Evolutionary conservation across 2,797 vertebrate species (phyloP), one percentile per base, ranked within the genome.

Genomic region (Nannoperca australis): DNA sequence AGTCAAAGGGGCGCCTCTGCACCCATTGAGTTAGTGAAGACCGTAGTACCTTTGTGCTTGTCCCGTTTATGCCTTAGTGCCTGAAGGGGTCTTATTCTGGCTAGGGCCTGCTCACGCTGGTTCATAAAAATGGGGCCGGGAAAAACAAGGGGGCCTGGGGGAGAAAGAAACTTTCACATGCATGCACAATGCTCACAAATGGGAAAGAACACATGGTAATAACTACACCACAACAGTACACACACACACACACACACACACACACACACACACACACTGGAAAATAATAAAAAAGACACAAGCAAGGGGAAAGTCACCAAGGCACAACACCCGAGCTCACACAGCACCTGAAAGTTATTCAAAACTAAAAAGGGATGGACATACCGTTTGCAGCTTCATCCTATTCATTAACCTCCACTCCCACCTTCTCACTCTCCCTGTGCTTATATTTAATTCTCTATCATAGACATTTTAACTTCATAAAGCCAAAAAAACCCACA

Each of bases 11-110:
- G 91, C 85, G 94, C 94, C 93, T 88, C 94, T 91, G 92, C 90
- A 94, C 96, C 96, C 96, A 79, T 87, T 95, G 95, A 94, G 94
- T 94, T 94, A 94, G 96, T 94, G 95, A 97, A 98, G 96, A 96
- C 96, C 94, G 94, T 96, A 95, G 97, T 99, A 99, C 98, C 98
- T 99, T 99, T 98, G 95, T 97, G 97, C 97, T 98, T 99, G 97
- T 99, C 97, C 98, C 97, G 97, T 93, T 98, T 98, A 97, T 97
- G 96, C 97, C 98, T 99, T 97, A 98, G 96, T 95, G 97, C 96
- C 96, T 98, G 97, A 97, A 97, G 97, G 97, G 97, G 95, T 97
- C 97, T 99, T 97, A 99, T 95, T 97, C 97, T 99, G 97, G 97
- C 98, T 98, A 99, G 96, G 95, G 97, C 96, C 96, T 99, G 98